Evolutionary conservation across 2,113 vertebrate species (phyloP).

Genomic region (Stictonetta naevosa): DNA sequence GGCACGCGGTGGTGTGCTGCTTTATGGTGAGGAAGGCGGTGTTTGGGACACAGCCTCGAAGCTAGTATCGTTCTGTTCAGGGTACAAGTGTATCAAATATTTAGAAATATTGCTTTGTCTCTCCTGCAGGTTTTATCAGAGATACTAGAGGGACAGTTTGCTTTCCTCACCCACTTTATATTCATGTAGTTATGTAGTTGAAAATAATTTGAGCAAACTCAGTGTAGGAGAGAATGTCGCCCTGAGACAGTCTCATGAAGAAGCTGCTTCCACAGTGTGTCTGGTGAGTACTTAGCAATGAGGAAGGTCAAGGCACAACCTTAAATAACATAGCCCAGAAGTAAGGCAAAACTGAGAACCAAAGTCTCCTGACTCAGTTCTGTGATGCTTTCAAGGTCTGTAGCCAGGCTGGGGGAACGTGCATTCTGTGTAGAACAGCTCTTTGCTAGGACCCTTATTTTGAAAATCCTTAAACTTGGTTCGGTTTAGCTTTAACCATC

Average conservation of each 20-base stretch:
- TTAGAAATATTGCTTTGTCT: neutral
- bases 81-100: neutral
- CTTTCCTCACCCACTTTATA: neutral
- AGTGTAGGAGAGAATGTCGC: neutral
- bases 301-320: neutral
- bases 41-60: neutral
- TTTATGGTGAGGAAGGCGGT: neutral
- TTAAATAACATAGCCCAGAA: neutral
- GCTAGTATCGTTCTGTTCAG: neutral
- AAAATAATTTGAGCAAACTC: neutral
- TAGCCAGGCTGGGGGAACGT: neutral
- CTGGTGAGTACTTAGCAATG: neutral
- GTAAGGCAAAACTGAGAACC: neutral
- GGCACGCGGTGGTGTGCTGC: neutral
- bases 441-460: neutral
- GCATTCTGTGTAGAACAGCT: neutral
- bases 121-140: neutral
- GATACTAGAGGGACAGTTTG: neutral
- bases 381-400: neutral
- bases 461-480: neutral
- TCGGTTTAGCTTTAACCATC: neutral
- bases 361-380: neutral
- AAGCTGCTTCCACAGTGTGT: neutral
- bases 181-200: neutral
- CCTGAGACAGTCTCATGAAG: neutral